These are phyloP conservation scores for Pseudomyrmex cubaensis DNA, from an alignment of 1,140 invertebrate species.

Conservation along the genomic window DNA sequence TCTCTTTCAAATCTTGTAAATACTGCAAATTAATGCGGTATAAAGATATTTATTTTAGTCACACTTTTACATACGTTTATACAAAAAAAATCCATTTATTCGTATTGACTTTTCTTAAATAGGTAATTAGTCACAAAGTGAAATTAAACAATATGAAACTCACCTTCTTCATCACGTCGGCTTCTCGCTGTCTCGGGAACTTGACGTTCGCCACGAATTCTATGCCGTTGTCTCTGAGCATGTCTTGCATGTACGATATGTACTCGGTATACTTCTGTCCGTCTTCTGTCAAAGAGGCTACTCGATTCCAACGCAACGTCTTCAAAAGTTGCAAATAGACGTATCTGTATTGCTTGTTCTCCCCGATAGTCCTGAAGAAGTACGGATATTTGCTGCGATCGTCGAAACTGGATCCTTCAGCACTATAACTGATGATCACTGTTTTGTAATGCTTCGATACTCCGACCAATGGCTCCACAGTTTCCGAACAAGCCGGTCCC, in stretches of 20 bases:
- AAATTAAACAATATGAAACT: not conserved
- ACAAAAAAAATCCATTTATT: not conserved
- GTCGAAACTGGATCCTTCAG: slow-evolving; percentile 90
- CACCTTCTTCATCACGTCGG: slow-evolving; percentile 85
- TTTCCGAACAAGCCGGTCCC: slow-evolving; percentile 94
- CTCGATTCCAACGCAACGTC: slow-evolving; percentile 88
- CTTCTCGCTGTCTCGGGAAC: slow-evolving; percentile 86
- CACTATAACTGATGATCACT: slow-evolving; percentile 92
- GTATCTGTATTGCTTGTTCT: slow-evolving; percentile 90
- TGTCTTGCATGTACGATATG: slow-evolving; percentile 89
- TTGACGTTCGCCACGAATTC: slow-evolving; percentile 90
- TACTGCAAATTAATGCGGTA: slow-evolving; percentile 85
- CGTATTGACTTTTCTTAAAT: too few relatives aligned
- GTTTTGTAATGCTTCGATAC: slow-evolving; percentile 92
- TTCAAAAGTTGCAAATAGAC: slow-evolving; percentile 90
- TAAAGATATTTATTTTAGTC: not conserved
- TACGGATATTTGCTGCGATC: slow-evolving; percentile 91
- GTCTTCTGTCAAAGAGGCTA: slow-evolving; percentile 92
- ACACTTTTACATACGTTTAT: slow-evolving; percentile 6
- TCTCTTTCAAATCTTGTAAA: slow-evolving; percentile 89
- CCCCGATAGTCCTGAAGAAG: slow-evolving; percentile 94
- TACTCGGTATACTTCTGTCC: slow-evolving; percentile 94
- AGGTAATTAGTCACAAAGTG: too few relatives aligned
- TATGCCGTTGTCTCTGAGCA: slow-evolving; percentile 87
- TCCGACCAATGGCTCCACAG: slow-evolving; percentile 92